These are phyloP conservation scores for Eulemur rubriventer DNA, from an alignment of 2,797 vertebrate genomes.

Conservation along the genomic window DNA sequence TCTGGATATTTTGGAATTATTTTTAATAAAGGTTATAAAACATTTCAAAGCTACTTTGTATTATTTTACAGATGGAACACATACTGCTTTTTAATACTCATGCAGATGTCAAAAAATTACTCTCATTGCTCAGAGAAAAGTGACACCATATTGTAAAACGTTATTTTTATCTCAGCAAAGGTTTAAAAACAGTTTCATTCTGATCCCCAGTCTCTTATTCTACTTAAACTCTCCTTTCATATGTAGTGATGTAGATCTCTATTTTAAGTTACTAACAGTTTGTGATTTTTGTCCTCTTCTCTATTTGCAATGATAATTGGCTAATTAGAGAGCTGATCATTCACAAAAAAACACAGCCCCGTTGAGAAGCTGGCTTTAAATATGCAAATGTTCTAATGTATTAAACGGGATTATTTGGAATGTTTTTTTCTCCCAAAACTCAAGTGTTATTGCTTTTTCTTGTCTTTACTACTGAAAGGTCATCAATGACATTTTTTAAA, in stretches of 20 bases:
- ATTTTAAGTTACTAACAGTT: conserved; percentile 80
- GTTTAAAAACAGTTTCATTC: conserved; percentile 71
- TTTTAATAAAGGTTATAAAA: conserved; percentile 40
- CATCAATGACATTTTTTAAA: conserved; percentile 59
- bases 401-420: conserved; percentile 68
- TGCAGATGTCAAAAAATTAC: conserved; percentile 69
- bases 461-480: conserved; percentile 65
- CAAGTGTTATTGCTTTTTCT: conserved; percentile 51
- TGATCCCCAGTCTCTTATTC: conserved; percentile 54
- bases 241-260: conserved; percentile 67
- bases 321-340: conserved; percentile 80
- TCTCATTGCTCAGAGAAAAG: conserved; percentile 64
- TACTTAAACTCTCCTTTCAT: conserved; percentile 67
- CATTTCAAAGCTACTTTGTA: conserved; percentile 30
- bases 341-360: conserved; percentile 70
- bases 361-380: conserved; percentile 72
- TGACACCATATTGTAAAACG: conserved; percentile 62
- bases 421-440: conserved; percentile 30
- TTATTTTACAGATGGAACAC: conserved; percentile 47
- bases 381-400: conserved; percentile 73
- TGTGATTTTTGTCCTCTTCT: conserved; percentile 77
- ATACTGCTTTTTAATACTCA: conserved; percentile 60
- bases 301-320: conserved; percentile 80
- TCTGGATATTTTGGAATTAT: conserved; percentile 27
- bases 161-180: conserved; percentile 67